phyloP scores from a whole-genome alignment of 2,888 invertebrate genomes.

The Andrena bicolor region DNA sequence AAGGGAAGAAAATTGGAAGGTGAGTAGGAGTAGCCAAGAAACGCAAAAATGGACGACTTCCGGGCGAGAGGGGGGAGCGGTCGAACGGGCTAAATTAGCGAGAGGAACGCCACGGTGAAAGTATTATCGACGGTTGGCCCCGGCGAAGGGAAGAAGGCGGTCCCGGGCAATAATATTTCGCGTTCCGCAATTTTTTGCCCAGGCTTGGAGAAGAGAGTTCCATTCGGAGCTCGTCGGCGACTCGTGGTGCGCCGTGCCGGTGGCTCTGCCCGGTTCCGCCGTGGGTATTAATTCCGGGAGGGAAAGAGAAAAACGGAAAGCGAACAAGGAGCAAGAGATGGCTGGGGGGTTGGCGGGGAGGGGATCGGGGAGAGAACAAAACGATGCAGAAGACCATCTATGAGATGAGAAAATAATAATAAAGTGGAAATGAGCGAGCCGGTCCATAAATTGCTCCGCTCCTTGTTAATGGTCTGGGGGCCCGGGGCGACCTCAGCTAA shows the following conservation, averaged over 20 bases:
- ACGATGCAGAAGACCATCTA: constrained; percentile 81
- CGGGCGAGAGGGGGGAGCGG: constrained; percentile 12
- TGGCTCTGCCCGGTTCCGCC: constrained; percentile 74
- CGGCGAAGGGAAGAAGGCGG: constrained; percentile 48
- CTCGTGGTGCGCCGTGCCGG: constrained; percentile 75
- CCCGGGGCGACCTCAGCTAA: constrained; percentile 83
- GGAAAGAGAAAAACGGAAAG: constrained; percentile 61
- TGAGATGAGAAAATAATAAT: constrained; percentile 85
- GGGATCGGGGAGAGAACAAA: constrained; percentile 72
- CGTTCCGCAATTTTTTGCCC: constrained; percentile 77
- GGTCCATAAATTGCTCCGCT: constrained; percentile 84
- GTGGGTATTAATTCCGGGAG: constrained; percentile 79
- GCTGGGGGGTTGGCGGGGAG: constrained; percentile 29
- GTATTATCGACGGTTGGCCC: constrained; percentile 58
- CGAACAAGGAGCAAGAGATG: constrained; percentile 46
- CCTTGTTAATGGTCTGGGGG: constrained; percentile 84
- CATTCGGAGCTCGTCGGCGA: constrained; percentile 74
- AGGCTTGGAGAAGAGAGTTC: constrained; percentile 67
- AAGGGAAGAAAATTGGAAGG: neutral
- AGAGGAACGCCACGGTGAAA: constrained; percentile 29
- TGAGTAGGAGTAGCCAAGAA: neutral
- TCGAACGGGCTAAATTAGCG: constrained; percentile 27
- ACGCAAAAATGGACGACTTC: constrained; percentile 46
- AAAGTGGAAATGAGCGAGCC: constrained; percentile 84
- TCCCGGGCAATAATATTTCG: constrained; percentile 77